Evolutionary conservation across 2,797 vertebrate species (phyloP).

Genomic region (Malacoraja senta): DNA sequence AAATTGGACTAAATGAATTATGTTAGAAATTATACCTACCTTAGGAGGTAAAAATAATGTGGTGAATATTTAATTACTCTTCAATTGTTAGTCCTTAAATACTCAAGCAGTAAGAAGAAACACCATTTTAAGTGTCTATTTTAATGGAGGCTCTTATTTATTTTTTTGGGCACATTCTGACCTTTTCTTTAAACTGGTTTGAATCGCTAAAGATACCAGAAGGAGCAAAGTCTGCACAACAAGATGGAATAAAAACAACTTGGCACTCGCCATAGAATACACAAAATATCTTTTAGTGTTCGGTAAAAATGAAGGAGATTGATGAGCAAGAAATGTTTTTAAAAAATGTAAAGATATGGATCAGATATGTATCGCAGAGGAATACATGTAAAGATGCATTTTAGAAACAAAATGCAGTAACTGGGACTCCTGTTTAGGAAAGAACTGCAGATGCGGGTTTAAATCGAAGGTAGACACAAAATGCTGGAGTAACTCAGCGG

Average conservation of each 20-base stretch:
- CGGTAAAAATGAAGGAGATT: background rate
- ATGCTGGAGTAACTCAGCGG: too few relatives aligned
- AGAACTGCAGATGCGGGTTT: too few relatives aligned
- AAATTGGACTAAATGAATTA: background rate
- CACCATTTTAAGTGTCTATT: background rate
- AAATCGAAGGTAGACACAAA: too few relatives aligned
- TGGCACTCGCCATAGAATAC: background rate
- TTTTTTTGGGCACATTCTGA: background rate
- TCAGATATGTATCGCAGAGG: too few relatives aligned
- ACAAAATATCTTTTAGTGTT: background rate
- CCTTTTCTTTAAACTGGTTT: constrained; percentile 14
- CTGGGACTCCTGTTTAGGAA: background rate
- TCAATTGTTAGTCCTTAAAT: constrained; percentile 12
- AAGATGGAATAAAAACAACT: background rate
- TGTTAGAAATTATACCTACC: constrained; percentile 20
- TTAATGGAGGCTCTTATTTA: constrained; percentile 10
- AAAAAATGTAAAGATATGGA: background rate
- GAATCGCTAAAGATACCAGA: background rate
- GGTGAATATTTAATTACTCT: background rate
- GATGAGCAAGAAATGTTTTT: background rate
- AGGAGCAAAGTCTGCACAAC: too few relatives aligned
- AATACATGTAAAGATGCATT: background rate
- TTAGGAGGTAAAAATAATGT: background rate
- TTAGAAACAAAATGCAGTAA: background rate
- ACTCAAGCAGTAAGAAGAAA: background rate